phyloP scores from a whole-genome alignment of 2,113 vertebrate genomes.

The Castor canadensis region DNA sequence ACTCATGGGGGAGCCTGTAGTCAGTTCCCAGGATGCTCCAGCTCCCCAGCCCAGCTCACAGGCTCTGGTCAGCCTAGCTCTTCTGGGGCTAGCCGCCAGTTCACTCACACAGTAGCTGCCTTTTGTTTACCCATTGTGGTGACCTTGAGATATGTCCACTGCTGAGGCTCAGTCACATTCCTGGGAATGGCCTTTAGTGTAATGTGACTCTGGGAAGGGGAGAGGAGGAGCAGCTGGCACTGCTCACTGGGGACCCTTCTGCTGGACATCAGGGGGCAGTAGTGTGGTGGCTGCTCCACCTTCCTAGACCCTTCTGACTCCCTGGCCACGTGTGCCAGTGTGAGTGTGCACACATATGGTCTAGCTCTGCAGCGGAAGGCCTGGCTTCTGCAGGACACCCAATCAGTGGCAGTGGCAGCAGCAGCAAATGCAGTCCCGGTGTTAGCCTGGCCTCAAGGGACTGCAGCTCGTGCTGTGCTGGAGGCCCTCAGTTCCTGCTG shows the following conservation, averaged over 20 bases:
- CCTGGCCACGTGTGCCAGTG: no score
- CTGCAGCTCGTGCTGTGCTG: fast-evolving
- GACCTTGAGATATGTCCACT: background rate
- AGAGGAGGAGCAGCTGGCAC: background rate
- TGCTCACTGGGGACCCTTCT: no score
- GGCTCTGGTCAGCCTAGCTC: no score
- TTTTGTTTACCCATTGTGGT: background rate
- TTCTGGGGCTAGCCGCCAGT: background rate
- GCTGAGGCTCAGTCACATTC: fast-evolving
- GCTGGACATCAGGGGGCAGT: fast-evolving
- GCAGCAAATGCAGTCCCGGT: background rate
- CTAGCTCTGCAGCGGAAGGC: no score
- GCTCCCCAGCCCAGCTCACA: background rate
- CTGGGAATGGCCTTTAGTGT: background rate
- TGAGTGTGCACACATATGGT: no score
- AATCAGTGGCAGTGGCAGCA: no score
- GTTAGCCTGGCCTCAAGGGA: no score
- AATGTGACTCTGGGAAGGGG: background rate
- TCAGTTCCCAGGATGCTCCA: background rate
- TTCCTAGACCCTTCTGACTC: no score
- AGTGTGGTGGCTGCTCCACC: no score
- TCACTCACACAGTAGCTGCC: background rate
- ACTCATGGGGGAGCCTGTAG: background rate
- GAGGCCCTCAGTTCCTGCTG: no score
- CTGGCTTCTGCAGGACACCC: background rate